These are phyloP conservation scores for Heliocidaris tuberculata DNA, from an alignment of 35 echinoderm and acorn worm species.

Conservation along the genomic window DNA sequence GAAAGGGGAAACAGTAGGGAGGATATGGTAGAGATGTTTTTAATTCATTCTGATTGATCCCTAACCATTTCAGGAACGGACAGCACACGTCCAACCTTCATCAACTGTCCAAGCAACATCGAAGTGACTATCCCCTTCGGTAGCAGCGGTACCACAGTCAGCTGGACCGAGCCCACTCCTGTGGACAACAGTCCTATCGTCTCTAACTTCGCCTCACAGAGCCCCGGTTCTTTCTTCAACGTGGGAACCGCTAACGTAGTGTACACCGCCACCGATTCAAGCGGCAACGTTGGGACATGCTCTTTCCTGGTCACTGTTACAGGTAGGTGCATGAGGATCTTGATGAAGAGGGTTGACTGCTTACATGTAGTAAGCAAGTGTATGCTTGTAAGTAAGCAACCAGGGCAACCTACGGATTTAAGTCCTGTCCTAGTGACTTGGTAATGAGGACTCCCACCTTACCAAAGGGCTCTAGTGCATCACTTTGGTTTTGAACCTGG, in stretches of 20 bases:
- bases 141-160: constrained; percentile 20
- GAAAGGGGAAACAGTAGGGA: too few species aligned
- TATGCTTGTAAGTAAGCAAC: too few species aligned
- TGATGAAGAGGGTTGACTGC: too few species aligned
- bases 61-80: neutral
- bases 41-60: neutral
- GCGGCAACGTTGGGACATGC: neutral
- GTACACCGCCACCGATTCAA: neutral
- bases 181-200: constrained; percentile 20
- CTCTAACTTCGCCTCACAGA: neutral
- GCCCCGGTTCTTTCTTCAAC: neutral
- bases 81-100: neutral
- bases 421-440: too few species aligned
- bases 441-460: too few species aligned
- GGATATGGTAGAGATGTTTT: too few species aligned
- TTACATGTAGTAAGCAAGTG: too few species aligned
- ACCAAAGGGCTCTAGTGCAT: too few species aligned
- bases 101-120: constrained; percentile 44
- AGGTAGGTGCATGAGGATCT: neutral
- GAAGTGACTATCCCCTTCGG: neutral
- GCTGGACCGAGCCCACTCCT: constrained; percentile 48
- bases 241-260: neutral
- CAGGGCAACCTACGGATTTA: too few species aligned
- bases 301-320: neutral
- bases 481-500: too few species aligned